A percentile compares a stretch with the other conserved stretches of the same genome.
Conservation (phyloP, 2,113 vertebrate genomes). For the Leucosticte australis region DNA sequence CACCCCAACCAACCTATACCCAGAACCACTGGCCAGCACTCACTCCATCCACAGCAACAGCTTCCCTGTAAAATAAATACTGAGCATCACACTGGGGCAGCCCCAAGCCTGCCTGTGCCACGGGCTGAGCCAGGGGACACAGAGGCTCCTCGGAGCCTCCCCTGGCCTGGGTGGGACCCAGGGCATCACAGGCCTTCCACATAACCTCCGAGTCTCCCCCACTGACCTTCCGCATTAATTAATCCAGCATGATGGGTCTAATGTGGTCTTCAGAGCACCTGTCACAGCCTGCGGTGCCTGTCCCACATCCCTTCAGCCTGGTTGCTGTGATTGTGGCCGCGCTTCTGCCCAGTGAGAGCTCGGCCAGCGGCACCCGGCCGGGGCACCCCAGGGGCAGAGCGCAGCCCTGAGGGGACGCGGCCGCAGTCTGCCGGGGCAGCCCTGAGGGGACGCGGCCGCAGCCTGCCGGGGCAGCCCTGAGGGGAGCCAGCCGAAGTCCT, state of each 20-base stretch:
- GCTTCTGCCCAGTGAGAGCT: not conserved
- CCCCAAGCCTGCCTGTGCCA: not conserved
- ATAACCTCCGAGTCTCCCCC: not conserved
- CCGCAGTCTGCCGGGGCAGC: too few relatives aligned
- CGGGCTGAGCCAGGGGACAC: accelerated
- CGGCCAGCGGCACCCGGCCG: too few relatives aligned
- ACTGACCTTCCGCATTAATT: not conserved
- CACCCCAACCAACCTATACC: accelerated
- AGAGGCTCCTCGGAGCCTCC: not conserved
- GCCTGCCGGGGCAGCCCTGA: accelerated
- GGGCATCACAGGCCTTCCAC: not conserved
- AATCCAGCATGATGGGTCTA: not conserved
- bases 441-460: not conserved
- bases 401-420: accelerated
- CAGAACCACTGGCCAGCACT: not conserved
- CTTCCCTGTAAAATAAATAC: not conserved
- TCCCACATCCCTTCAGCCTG: not conserved
- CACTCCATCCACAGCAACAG: not conserved
- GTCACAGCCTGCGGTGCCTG: not conserved
- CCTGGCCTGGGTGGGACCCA: too few relatives aligned
- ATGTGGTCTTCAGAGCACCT: not conserved
- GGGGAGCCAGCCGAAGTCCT: not conserved
- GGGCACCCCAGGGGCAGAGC: not conserved
- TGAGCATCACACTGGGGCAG: accelerated
- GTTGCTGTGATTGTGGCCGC: accelerated